Evolutionary conservation across 92 coral and sea anemone genomes (phyloP).

Genomic region (Blastomussa wellsi): DNA sequence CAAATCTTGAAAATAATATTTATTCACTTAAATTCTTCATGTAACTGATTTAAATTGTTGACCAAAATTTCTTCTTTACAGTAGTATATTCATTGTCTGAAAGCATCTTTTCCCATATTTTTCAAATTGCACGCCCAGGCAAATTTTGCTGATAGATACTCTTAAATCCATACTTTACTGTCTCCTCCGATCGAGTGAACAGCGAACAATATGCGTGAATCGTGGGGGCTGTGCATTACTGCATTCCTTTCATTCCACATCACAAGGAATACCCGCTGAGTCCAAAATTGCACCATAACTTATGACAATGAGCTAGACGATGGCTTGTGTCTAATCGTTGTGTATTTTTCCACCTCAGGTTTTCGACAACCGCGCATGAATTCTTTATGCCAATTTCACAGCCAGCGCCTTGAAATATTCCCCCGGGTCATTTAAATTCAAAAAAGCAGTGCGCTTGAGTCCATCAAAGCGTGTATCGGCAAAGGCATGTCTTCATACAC

Average conservation of each 20-base stretch:
- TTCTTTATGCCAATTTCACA: constrained; percentile 5
- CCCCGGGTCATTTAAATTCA: constrained; percentile 47
- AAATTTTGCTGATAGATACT: background rate
- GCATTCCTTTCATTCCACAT: constrained; percentile 58
- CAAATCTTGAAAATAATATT: too few species aligned
- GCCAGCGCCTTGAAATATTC: background rate
- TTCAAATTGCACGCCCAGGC: too few species aligned
- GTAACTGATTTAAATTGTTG: too few species aligned
- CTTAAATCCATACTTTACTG: background rate
- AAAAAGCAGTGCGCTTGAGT: background rate
- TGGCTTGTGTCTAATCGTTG: background rate
- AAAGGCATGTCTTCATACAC: background rate
- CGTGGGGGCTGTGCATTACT: constrained; percentile 8
- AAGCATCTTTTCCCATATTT: too few species aligned
- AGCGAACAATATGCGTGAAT: constrained; percentile 30
- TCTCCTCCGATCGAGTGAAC: background rate
- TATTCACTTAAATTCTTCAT: too few species aligned
- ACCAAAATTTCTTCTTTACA: too few species aligned
- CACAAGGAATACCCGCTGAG: constrained; percentile 38
- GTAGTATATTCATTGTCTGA: too few species aligned
- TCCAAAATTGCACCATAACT: constrained; percentile 26
- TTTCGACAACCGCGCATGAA: background rate
- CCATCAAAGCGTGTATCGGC: constrained; percentile 22
- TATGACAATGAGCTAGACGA: constrained; percentile 26
- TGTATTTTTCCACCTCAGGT: background rate